A percentile compares a stretch with the other conserved stretches of the same genome.
phyloP scores from a whole-genome alignment of 2,888 invertebrate species.

The Watsonalla binaria region DNA sequence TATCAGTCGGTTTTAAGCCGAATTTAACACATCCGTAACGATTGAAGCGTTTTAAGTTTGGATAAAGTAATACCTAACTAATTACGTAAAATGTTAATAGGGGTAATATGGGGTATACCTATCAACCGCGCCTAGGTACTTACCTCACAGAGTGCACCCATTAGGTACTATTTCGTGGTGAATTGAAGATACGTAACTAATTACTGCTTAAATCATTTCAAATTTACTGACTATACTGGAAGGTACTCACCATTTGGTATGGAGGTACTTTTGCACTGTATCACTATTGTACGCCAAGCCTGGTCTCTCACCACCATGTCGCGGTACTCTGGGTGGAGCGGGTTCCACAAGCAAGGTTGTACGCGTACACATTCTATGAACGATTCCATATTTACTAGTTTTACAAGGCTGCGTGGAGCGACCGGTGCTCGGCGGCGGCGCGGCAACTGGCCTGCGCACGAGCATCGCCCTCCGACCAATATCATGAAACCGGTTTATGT shows the following conservation, averaged over 20 bases:
- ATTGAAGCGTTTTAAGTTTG: no score
- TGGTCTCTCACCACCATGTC: constrained; percentile 57
- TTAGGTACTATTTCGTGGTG: no score
- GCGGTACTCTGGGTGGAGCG: constrained; percentile 59
- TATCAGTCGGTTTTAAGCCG: background rate
- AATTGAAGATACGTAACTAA: no score
- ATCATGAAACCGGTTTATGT: constrained; percentile 59
- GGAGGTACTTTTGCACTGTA: constrained; percentile 44
- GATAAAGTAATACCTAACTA: no score
- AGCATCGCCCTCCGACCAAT: constrained; percentile 41
- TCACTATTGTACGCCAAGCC: constrained; percentile 63
- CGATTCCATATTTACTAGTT: constrained; percentile 40
- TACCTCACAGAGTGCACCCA: no score
- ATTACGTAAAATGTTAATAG: no score
- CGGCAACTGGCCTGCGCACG: constrained; percentile 32
- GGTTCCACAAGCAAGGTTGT: constrained; percentile 67
- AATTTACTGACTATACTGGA: no score
- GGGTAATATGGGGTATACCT: no score
- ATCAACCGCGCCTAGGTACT: no score
- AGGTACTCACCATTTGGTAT: constrained; percentile 54
- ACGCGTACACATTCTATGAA: constrained; percentile 61
- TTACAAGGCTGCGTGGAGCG: background rate
- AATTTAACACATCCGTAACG: no score
- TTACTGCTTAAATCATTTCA: no score
- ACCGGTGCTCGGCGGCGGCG: constrained; percentile 7